Base-by-base conservation (phyloP, 2,888 invertebrate genomes). In the Eurytoma californica region DNA sequence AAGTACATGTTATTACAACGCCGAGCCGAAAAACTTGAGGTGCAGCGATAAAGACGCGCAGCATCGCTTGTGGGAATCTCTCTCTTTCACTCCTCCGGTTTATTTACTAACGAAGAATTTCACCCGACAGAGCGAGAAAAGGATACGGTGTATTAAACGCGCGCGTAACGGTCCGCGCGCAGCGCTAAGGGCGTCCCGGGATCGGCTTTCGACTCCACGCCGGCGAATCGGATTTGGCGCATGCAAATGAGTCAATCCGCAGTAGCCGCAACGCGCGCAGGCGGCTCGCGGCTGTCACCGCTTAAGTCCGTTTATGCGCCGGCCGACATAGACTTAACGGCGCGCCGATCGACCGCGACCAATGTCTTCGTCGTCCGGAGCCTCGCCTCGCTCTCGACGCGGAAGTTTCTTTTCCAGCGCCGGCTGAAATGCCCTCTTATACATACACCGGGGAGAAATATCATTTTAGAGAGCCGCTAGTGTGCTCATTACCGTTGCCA, bases 1-100 rank as follows among this genome's bases (percentile, higher is more conserved):
- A 70, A 70, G 47, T 70, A 70, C 49, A 70, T 47, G 70, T 70
- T 70, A 70, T 70, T 70, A 70, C 58, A 39, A 30, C 47, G 39
- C 30, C 39, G 63, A 63, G 57, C 14, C 39, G 20, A 58, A 70
- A 20, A 39, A 63, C 39, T 63, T 63, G 9, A 39, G 47, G 16
- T n/a, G 68, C 9, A 39, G 16, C 30, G 68, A 68, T 55, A 68
- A 30, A 55, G 68, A 9, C 14, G 57, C 18, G n/a, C n/a, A n/a
- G n/a, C 4, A 13, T 16, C 5, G 63, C 68, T 24, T 68, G 55
- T 68, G 68, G 68, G 68, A 68, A 68, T 68, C 57, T 63, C 18
- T 30, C n/a, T 63, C n/a, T 57, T 20, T 16, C 55, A 9, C 68
- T 28, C 55, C 4, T 16, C 2, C 30, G 24, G 20, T 28, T 30